Evolutionary conservation across 2,113 vertebrate genomes (phyloP).

Genomic region (Oceanodroma tethys): DNA sequence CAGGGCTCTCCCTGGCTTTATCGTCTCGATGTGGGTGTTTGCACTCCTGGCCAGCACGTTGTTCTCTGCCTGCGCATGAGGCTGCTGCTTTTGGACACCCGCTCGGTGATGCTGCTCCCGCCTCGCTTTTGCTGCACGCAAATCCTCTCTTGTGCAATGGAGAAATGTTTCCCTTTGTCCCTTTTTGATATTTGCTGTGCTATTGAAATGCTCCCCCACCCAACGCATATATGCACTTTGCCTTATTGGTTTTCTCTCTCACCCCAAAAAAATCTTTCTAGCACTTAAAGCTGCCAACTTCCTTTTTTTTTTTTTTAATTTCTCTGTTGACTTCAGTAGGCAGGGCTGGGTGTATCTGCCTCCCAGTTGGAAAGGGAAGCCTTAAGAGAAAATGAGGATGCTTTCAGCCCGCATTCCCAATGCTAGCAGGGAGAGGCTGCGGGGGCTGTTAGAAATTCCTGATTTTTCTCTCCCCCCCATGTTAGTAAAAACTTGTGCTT

Average conservation of each 20-base stretch:
- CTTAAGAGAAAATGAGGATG: background rate
- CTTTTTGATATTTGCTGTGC: background rate
- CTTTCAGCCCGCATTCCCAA: background rate
- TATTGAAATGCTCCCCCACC: background rate
- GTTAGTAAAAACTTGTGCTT: background rate
- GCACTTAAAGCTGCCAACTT: background rate
- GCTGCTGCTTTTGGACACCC: background rate
- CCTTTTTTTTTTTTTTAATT: background rate
- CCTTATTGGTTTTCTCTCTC: background rate
- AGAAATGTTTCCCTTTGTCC: background rate
- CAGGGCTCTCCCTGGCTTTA: background rate
- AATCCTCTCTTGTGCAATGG: background rate
- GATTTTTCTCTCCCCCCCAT: background rate
- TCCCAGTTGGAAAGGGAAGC: background rate
- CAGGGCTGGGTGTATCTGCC: background rate
- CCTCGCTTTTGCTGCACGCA: background rate
- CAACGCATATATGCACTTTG: background rate
- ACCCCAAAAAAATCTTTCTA: background rate
- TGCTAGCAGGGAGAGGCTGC: background rate
- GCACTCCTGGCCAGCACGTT: rapidly evolving
- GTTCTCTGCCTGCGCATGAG: rapidly evolving
- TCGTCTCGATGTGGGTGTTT: background rate
- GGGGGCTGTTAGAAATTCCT: background rate
- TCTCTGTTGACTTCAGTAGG: background rate
- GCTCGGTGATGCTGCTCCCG: background rate